Evolutionary conservation across 2,888 invertebrate species (phyloP).

Genomic region (Sycophila texana): DNA sequence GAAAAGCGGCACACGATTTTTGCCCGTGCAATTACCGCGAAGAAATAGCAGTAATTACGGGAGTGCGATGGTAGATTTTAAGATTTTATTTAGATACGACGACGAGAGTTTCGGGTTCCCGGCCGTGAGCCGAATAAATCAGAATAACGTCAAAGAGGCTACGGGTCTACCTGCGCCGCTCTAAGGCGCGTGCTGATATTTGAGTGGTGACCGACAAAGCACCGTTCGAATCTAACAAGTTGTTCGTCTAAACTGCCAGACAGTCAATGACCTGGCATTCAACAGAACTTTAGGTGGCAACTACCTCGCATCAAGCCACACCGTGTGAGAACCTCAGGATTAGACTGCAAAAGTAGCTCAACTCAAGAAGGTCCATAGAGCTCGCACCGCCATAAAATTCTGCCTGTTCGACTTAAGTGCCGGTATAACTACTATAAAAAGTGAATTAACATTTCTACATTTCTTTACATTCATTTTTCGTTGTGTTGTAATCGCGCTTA

Average conservation of each 20-base stretch:
- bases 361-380: no score
- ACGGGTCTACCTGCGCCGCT: constrained; percentile 50
- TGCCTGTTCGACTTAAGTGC: no score
- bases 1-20: no score
- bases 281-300: constrained; percentile 36
- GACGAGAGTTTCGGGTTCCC: background rate
- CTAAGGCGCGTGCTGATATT: constrained; percentile 49
- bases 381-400: no score
- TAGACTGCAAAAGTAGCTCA: constrained; percentile 34
- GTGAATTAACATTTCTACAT: no score
- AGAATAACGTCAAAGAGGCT: constrained; percentile 48
- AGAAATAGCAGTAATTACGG: no score
- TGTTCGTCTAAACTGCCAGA: constrained; percentile 61
- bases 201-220: constrained; percentile 48
- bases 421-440: no score
- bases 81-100: no score
- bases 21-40: no score
- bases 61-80: no score
- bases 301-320: constrained; percentile 60
- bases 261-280: constrained; percentile 65
- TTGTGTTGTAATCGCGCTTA: no score
- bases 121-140: constrained; percentile 60
- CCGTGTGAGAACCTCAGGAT: constrained; percentile 20
- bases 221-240: constrained; percentile 62
- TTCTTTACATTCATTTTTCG: no score